Evolutionary conservation across 2,113 vertebrate genomes (phyloP).

Genomic region (Glaucomys volans): DNA sequence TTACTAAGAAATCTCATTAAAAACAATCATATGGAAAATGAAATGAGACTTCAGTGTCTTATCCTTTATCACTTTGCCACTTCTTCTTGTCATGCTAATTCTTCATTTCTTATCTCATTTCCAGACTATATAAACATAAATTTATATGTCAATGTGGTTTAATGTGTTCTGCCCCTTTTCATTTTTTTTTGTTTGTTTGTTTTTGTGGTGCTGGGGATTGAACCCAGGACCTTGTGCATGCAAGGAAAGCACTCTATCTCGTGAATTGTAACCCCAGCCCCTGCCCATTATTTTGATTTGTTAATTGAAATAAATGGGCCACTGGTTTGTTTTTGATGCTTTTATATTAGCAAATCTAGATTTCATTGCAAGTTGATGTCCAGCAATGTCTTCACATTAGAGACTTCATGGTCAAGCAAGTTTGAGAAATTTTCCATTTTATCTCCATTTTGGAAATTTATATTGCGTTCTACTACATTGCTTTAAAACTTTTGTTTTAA

Average conservation of each 20-base stretch:
- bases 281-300: not conserved
- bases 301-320: not conserved
- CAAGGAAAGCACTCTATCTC: no score
- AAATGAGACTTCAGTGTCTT: not conserved
- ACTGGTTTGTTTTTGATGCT: not conserved
- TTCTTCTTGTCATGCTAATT: not conserved
- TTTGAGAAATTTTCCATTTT: not conserved
- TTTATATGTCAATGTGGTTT: not conserved
- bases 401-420: not conserved
- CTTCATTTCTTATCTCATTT: not conserved
- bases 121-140: not conserved
- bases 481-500: not conserved
- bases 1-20: not conserved
- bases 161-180: not conserved
- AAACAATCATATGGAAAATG: not conserved
- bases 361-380: not conserved
- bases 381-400: not conserved
- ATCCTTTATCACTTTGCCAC: not conserved
- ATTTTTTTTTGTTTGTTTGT: no score
- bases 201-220: no score
- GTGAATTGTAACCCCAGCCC: no score
- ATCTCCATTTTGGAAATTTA: not conserved
- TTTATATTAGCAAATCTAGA: not conserved
- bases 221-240: no score
- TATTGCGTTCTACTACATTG: not conserved